Evolutionary conservation across 2,888 invertebrate genomes (phyloP).

Genomic region (Drosophila tanythrix): DNA sequence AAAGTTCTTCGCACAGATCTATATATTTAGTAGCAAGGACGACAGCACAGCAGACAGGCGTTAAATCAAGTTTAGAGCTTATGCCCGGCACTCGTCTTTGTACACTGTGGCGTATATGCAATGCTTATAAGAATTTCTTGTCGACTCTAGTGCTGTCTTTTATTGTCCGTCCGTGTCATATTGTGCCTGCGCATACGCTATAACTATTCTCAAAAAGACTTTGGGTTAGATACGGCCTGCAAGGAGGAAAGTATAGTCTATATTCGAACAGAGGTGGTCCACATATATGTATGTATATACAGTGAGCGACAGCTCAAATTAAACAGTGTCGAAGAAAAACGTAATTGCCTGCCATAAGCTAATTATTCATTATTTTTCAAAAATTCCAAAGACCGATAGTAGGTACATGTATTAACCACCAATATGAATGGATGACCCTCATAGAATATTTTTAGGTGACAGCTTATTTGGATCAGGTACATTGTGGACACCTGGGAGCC

Average conservation of each 20-base stretch:
- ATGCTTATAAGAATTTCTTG: conserved; percentile 22
- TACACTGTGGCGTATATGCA: conserved; percentile 38
- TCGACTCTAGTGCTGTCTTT: background rate
- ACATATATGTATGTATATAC: no score
- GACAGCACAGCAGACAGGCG: conserved; percentile 25
- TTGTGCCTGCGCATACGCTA: conserved; percentile 74
- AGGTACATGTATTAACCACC: no score
- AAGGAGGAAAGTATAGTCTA: background rate
- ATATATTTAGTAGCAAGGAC: conserved; percentile 12
- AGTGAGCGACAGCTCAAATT: no score
- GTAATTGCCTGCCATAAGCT: no score
- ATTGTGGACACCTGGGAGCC: no score
- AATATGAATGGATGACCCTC: no score
- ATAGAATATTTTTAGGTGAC: no score
- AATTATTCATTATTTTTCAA: no score
- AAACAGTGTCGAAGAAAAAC: no score
- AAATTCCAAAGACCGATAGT: no score
- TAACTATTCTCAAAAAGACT: conserved; percentile 55
- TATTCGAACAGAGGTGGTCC: background rate
- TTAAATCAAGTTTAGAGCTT: conserved; percentile 55
- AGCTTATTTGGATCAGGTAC: no score
- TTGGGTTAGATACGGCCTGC: conserved; percentile 11
- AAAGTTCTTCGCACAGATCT: conserved; percentile 27
- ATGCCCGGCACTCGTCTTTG: background rate
- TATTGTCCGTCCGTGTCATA: conserved; percentile 2